Base-by-base conservation (phyloP, 2,797 vertebrate species). In the Manis pentadactyla region DNA sequence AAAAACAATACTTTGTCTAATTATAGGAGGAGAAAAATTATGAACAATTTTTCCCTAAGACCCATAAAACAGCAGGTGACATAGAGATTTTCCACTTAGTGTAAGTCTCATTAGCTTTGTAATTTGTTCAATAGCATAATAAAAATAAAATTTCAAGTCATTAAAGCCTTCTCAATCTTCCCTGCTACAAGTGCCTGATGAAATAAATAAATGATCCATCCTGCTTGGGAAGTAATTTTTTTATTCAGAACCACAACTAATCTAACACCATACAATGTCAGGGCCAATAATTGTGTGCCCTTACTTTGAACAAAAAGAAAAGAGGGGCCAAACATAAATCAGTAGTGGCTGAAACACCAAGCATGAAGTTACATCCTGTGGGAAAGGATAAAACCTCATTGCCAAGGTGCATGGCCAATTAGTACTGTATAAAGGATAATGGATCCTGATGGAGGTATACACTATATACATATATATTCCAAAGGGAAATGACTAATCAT, bases 71-170 rank as follows among this genome's bases (percentile, higher is more conserved):
- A 97, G 93, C 93, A 95, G 34, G 39, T 95, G 71, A 92, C 61
- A 2, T 25, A 89, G 82, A 57, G 18, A 93, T 93, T 92, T 94
- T 87, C 7, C 23, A 94, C 71, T 90, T 96, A 91, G 29, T 89
- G 79, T 74, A 77, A 93, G 96, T 95, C 88, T 97, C 97, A 95
- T 96, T 98, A 97, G 59, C 88, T 91, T 84, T 95, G 75, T 97
- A 96, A 97, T 97, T 98, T 97, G 97, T 74, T 97, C 97, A 95
- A 77, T 85, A 97, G 63, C 88, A 90, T 88, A 97, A 96, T 96
- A 95, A 98, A 96, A 95, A 95, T 87, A 87, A 95, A 98, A 96
- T 93, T 74, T 63, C 86, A 81, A 94, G 55, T 93, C 97, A 97
- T 96, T 96, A 96, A 97, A 97, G 90, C 64, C 93, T 96, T 82